Percentiles rank a stretch among this genome's conserved stretches.
Conservation (phyloP, 2,888 invertebrate genomes). For the Dicyrtomina minuta region DNA sequence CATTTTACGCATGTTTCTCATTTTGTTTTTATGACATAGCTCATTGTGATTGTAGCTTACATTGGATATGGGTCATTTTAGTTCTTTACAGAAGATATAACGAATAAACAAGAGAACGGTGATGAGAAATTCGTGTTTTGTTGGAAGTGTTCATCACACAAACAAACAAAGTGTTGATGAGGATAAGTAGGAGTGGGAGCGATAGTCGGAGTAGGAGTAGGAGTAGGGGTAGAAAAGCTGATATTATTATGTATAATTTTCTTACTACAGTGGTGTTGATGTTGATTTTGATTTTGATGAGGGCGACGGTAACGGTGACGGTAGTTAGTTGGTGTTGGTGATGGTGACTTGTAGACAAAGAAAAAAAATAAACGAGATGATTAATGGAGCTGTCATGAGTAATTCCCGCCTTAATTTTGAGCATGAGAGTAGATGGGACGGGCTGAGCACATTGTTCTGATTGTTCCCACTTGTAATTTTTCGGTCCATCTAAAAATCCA, state of each 20-base stretch:
- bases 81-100: too few species aligned
- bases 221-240: too few species aligned
- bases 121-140: background rate
- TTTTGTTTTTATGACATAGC: too few species aligned
- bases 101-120: background rate
- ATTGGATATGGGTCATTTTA: too few species aligned
- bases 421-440: conserved; percentile 1
- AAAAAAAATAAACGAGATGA: conserved; percentile 4
- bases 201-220: too few species aligned
- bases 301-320: too few species aligned
- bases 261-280: too few species aligned
- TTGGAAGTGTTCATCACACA: background rate
- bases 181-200: background rate
- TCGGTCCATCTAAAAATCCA: conserved; percentile 1
- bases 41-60: too few species aligned
- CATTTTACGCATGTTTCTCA: too few species aligned
- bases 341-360: background rate
- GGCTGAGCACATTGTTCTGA: background rate
- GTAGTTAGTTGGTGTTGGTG: too few species aligned
- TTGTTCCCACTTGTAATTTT: conserved; percentile 7
- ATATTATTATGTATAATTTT: too few species aligned
- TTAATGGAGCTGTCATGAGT: conserved; percentile 13
- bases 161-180: background rate
- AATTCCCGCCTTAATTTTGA: conserved; percentile 12
- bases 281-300: too few species aligned